A percentile compares a stretch with the other conserved stretches of the same genome.
phyloP scores from a whole-genome alignment of 2,888 invertebrate genomes.

The Watsonalla cultraria region DNA sequence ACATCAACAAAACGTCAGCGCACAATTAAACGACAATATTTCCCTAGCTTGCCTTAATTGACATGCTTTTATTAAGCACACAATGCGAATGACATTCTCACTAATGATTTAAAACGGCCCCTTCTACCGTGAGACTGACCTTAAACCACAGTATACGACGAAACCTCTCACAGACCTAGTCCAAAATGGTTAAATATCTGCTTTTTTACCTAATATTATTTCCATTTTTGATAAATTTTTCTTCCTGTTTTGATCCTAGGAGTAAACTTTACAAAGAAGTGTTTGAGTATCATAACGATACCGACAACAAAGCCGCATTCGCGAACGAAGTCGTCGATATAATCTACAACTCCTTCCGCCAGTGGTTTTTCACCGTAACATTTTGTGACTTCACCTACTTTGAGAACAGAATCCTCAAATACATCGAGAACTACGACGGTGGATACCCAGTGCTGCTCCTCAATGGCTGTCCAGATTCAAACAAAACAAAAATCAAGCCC shows the following conservation, averaged over 20 bases:
- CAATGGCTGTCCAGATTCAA: conserved; percentile 53
- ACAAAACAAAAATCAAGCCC: conserved; percentile 51
- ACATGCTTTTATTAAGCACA: conserved; percentile 56
- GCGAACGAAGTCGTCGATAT: conserved; percentile 57
- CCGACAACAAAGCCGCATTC: conserved; percentile 44
- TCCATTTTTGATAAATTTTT: background rate
- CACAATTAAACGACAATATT: conserved; percentile 60
- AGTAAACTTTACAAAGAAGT: conserved; percentile 45
- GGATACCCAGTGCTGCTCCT: conserved; percentile 64
- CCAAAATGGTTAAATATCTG: background rate
- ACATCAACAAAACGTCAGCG: conserved; percentile 32
- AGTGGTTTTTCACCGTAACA: conserved; percentile 68
- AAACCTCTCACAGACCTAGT: conserved; percentile 8
- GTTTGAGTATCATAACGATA: conserved; percentile 46
- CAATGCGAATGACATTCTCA: conserved; percentile 40
- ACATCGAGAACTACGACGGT: conserved; percentile 54
- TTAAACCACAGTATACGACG: conserved; percentile 40
- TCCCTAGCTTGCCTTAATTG: conserved; percentile 59
- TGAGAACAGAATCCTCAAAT: conserved; percentile 64
- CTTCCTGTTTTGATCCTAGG: conserved; percentile 20
- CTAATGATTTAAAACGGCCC: conserved; percentile 52
- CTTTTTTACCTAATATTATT: conserved; percentile 17
- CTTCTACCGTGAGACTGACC: conserved; percentile 35
- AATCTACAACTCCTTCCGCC: conserved; percentile 59
- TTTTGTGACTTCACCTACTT: conserved; percentile 71